Evolutionary conservation across 2,888 invertebrate genomes (phyloP).

Genomic region (Chrysolina americana): DNA sequence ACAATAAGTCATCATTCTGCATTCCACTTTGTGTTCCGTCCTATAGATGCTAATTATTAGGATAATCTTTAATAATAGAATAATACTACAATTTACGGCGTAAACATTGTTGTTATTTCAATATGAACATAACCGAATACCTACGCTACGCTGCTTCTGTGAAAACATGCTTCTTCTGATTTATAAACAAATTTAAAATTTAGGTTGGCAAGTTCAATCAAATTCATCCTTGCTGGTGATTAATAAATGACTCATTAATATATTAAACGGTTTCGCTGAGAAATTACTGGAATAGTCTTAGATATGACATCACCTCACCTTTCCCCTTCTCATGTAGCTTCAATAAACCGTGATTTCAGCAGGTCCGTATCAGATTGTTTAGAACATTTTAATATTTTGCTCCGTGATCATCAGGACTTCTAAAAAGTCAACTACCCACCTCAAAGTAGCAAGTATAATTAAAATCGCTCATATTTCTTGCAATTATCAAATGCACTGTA

Average conservation of each 20-base stretch:
- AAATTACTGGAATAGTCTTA: not conserved
- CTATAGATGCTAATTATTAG: no score
- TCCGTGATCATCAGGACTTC: no score
- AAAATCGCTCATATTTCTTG: no score
- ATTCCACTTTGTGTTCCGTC: not conserved
- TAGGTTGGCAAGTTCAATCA: not conserved
- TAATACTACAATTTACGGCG: not conserved
- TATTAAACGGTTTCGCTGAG: not conserved
- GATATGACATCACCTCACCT: not conserved
- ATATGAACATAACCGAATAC: not conserved
- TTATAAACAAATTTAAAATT: not conserved
- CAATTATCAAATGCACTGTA: no score
- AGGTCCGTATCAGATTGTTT: not conserved
- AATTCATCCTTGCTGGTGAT: slow-evolving; percentile 6
- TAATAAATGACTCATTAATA: slow-evolving; percentile 2
- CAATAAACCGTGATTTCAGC: not conserved
- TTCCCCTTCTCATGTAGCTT: not conserved
- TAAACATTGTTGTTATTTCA: not conserved
- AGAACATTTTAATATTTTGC: no score
- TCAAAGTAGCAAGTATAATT: no score
- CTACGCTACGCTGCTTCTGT: not conserved
- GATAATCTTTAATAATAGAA: no score
- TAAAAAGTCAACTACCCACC: no score
- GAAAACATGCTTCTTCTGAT: not conserved
- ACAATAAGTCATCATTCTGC: not conserved